A percentile compares a stretch with the other conserved stretches of the same genome.
phyloP scores from a whole-genome alignment of 2,888 invertebrate species.

The Clunio marinus region DNA sequence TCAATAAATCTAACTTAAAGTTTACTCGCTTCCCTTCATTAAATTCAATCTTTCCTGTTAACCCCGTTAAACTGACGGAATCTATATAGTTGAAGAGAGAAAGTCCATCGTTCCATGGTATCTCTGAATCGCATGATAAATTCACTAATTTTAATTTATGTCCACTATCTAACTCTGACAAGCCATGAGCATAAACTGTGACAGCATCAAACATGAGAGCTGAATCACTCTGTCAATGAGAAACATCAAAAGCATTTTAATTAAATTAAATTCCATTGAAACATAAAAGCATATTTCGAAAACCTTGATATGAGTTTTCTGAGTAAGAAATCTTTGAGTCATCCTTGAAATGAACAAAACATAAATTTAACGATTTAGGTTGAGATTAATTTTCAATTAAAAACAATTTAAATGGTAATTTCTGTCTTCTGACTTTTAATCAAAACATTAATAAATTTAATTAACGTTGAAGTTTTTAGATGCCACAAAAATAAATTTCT shows the following conservation, averaged over 20 bases:
- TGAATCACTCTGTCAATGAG: conserved; percentile 66
- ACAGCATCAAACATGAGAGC: conserved; percentile 83
- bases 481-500: no score
- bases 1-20: conserved; percentile 79
- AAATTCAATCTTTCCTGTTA: conserved; percentile 85
- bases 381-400: no score
- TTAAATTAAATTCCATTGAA: no score
- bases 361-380: no score
- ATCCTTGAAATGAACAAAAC: no score
- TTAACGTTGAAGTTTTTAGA: no score
- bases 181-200: conserved; percentile 72
- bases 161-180: conserved; percentile 67
- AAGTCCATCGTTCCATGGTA: conserved; percentile 74
- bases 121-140: conserved; percentile 75
- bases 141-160: conserved; percentile 66
- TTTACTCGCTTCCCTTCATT: conserved; percentile 76
- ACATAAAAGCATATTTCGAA: no score
- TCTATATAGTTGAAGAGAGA: conserved; percentile 71
- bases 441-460: no score
- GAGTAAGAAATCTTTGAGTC: no score
- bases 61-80: conserved; percentile 66
- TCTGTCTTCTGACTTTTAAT: no score
- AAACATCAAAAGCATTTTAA: background rate
- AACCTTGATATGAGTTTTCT: no score
- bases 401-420: no score